Evolutionary conservation across 2,113 vertebrate genomes (phyloP), one percentile per base, ranked within the genome.

Genomic region (Ursus arctos): DNA sequence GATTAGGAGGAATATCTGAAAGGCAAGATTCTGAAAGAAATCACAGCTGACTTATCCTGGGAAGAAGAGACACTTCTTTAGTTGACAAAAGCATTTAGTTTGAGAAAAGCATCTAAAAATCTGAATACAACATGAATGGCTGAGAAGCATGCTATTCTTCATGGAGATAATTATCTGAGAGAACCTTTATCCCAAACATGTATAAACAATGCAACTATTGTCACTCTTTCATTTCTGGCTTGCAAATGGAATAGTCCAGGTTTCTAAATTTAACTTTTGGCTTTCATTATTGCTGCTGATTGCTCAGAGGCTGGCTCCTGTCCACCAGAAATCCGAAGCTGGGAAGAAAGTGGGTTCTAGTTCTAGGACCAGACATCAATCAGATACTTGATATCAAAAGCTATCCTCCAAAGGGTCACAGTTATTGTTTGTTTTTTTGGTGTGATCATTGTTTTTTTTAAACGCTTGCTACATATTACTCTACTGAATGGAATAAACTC

Each of bases 401-500:
- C 11, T 49, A 19, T 31, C 24, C 13, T 83, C 36, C 36, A 88
- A 63, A 94, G 43, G 13, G 33, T 26, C 36, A 89, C 26, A 22
- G 1, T 11, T 65, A 31, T 33, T 92, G 31, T 76, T n/a, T 92
- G 51, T 81, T 83, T n/a, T 57, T 57, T 87, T 28, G 77, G 72
- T 55, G 26, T 65, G 18, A 53, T 31, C 13, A 3, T 6, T 31
- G 61, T 10, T 31, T 31, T 9, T 65, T 65, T 31, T 65, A 65
- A 65, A 65, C 11, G 5, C 28, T 65, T 84, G 40, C 59, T 43
- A 36, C 18, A 19, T 89, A 18, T 53, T 97, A 55, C 55, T 95
- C 97, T 97, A 98, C 92, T 77, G 72, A 82, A 83, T 51, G 90
- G 83, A 95, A 98, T 95, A 71, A 96, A 91, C 36, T 98, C 69